Conservation (phyloP, 2,797 vertebrate species). For the Gambelia wislizenii region DNA sequence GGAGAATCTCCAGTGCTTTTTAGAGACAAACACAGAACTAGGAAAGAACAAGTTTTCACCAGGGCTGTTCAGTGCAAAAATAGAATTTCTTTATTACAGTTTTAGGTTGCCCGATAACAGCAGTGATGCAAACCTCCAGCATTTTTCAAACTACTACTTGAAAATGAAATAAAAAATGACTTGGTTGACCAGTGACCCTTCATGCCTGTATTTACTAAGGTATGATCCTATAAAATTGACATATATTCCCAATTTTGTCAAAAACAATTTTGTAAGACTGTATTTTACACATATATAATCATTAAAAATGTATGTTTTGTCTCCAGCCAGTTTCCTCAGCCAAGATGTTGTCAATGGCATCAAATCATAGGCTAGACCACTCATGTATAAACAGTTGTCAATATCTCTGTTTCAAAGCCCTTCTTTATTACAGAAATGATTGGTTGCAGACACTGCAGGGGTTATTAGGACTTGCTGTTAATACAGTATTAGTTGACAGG, state of each 20-base stretch:
- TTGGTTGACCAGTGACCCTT: constrained; percentile 64
- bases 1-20: constrained; percentile 47
- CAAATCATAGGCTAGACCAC: constrained; percentile 53
- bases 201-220: constrained; percentile 61
- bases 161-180: constrained; percentile 44
- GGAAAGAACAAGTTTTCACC: constrained; percentile 51
- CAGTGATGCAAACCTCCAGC: constrained; percentile 53
- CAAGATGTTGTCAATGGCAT: constrained; percentile 65
- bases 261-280: constrained; percentile 65
- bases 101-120: neutral
- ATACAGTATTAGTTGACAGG: constrained; percentile 52
- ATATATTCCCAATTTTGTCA: constrained; percentile 69
- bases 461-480: constrained; percentile 50
- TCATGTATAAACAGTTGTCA: constrained; percentile 58
- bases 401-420: constrained; percentile 68
- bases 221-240: constrained; percentile 61
- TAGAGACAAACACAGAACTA: constrained; percentile 28
- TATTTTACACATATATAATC: constrained; percentile 62
- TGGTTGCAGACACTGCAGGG: constrained; percentile 41
- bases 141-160: constrained; percentile 62
- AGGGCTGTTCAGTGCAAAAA: constrained; percentile 56
- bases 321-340: constrained; percentile 51
- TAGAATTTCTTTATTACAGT: constrained; percentile 28
- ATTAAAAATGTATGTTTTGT: constrained; percentile 71
- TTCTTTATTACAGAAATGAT: constrained; percentile 56